Evolutionary conservation across 2,888 invertebrate genomes (phyloP), one percentile per base, ranked within the genome.

Genomic region (Chrysolina americana): DNA sequence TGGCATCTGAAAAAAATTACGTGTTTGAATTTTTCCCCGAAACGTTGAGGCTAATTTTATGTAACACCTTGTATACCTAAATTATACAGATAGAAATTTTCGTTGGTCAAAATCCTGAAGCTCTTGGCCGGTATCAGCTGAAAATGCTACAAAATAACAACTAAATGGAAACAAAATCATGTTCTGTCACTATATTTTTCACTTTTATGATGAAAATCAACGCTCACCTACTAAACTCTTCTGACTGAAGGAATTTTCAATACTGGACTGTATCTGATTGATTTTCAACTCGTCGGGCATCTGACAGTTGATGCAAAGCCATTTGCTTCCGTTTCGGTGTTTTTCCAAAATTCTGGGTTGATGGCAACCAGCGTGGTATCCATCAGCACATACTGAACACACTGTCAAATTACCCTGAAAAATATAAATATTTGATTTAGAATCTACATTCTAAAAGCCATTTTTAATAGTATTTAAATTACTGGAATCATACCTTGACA

Each of bases 281-380:
- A 87, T 83, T 71, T 85, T 85, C 64, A 88, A 78, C 68, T 87
- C 86, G 65, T 88, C 87, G 0, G 87, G 85, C 83, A 86, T 85
- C 76, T 87, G 87, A 80, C 95, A 95, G 78, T 93, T 93, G 70
- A 90, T 90, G 83, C 95, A 95, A 74, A 93, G 90, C 94, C 95
- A 95, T 80, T 92, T 92, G 53, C 90, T 89, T 84, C 91, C 91
- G 15, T 90, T 89, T 85, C 91, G 91, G 59, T 88, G 83, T 77
- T 90, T 89, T 75, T 91, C 91, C 5, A 89, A 87, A 76, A 94
- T 90, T 59, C 91, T 90, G 5, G 96, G 96, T 47, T 91, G 89
- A 83, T 96, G 97, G 84, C 97, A 97, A 44, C 90, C 89, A 76
- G 93, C 91, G 87, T 97, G 97, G 86, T 95, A 97, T 5, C 94